A percentile compares a stretch with the other conserved stretches of the same genome.
These are phyloP conservation scores for Antennarius maculatus DNA, from an alignment of 2,797 vertebrate species.

Conservation along the genomic window DNA sequence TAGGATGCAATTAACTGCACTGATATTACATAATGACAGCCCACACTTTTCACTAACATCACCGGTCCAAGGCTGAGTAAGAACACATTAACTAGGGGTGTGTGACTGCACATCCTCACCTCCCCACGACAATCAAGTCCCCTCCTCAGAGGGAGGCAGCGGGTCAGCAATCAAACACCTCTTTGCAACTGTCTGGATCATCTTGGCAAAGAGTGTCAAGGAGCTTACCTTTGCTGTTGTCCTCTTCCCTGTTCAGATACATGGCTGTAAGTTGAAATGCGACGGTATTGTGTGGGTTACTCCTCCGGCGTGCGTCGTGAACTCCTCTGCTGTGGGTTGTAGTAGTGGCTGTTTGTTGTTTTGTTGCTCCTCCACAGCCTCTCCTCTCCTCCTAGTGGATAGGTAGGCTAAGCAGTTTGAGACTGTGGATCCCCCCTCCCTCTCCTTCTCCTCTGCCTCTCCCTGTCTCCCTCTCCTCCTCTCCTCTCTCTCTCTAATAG, in stretches of 20 bases:
- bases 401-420: slow-evolving; percentile 71
- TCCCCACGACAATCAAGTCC: slow-evolving; percentile 34
- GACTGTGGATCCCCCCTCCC: slow-evolving; percentile 47
- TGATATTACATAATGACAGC: slow-evolving; percentile 74
- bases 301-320: slow-evolving; percentile 63
- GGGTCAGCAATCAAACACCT: slow-evolving; percentile 68
- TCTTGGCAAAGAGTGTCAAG: slow-evolving; percentile 47
- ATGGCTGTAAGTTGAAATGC: slow-evolving; percentile 76
- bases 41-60: slow-evolving; percentile 65
- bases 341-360: slow-evolving; percentile 80
- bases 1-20: slow-evolving; percentile 70
- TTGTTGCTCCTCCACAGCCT: slow-evolving; percentile 79
- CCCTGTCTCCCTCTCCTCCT: slow-evolving; percentile 18
- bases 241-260: slow-evolving; percentile 87
- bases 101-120: slow-evolving; percentile 49
- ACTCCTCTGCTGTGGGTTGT: slow-evolving; percentile 70
- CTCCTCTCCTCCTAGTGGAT: slow-evolving; percentile 84
- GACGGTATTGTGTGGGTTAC: slow-evolving; percentile 39
- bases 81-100: slow-evolving; percentile 23
- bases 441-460: slow-evolving; percentile 22
- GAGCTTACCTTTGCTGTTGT: slow-evolving; percentile 83
- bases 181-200: slow-evolving; percentile 61
- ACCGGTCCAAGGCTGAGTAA: slow-evolving; percentile 30
- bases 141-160: slow-evolving; percentile 30
- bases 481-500: slow-evolving; percentile 42